Evolutionary conservation across 2,888 invertebrate species (phyloP).

Genomic region (Boloria selene): DNA sequence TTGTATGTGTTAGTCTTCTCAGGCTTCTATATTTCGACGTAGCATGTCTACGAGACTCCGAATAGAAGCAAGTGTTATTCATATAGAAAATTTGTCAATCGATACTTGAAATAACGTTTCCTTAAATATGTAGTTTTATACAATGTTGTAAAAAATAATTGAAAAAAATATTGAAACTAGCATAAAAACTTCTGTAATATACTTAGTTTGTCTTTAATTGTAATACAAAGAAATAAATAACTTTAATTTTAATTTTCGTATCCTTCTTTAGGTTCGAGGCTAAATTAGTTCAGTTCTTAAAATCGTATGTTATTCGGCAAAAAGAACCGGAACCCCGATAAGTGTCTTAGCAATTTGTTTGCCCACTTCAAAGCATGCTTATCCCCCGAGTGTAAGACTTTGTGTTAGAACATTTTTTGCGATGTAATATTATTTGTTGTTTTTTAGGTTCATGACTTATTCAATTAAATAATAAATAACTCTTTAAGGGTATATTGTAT

Average conservation of each 20-base stretch:
- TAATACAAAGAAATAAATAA: not conserved
- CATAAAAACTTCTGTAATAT: too few relatives aligned
- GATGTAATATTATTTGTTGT: conserved; percentile 3
- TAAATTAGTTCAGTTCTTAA: conserved; percentile 62
- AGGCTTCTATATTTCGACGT: too few relatives aligned
- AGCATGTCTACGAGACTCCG: too few relatives aligned
- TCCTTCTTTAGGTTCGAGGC: not conserved
- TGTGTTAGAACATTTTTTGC: conserved; percentile 31
- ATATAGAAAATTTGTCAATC: too few relatives aligned
- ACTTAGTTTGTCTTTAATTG: not conserved
- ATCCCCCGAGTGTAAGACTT: conserved; percentile 43
- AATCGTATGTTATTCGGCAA: conserved; percentile 65
- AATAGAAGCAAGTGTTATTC: too few relatives aligned
- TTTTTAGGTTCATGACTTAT: not conserved
- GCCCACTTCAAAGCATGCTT: conserved; percentile 65
- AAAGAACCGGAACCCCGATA: conserved; percentile 65
- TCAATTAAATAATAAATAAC: too few relatives aligned
- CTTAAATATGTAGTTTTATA: too few relatives aligned
- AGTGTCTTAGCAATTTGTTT: conserved; percentile 71
- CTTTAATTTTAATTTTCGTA: not conserved
- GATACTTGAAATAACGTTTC: too few relatives aligned
- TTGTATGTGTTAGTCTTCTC: too few relatives aligned
- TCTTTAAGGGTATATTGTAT: too few relatives aligned
- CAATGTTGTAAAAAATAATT: too few relatives aligned
- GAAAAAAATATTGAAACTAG: too few relatives aligned